These are phyloP conservation scores for Notechis scutatus DNA, from an alignment of 2,113 vertebrate species.

Conservation along the genomic window DNA sequence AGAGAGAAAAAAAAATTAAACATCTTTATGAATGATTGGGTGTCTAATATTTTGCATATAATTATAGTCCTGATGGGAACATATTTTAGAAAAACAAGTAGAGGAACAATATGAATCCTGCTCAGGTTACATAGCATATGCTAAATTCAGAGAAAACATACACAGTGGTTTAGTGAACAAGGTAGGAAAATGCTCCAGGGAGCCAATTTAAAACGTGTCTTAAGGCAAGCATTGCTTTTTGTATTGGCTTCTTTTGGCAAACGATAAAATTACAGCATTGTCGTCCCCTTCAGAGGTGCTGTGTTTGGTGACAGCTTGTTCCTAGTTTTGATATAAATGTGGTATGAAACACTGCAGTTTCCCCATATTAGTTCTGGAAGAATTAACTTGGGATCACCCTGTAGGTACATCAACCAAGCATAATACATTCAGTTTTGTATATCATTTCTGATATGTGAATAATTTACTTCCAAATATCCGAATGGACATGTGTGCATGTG, in stretches of 20 bases:
- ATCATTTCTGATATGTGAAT: too few species aligned
- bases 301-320: constrained; percentile 36
- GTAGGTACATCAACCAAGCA: background rate
- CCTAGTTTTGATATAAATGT: constrained; percentile 17
- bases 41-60: constrained; percentile 82
- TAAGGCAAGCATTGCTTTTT: constrained; percentile 78
- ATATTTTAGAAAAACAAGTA: constrained; percentile 77
- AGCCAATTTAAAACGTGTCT: constrained; percentile 94
- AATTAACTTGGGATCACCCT: background rate
- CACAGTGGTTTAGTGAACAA: constrained; percentile 86
- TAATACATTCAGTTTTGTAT: background rate
- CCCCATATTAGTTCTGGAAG: constrained; percentile 39
- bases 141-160: constrained; percentile 85
- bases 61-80: constrained; percentile 87
- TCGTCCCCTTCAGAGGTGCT: constrained; percentile 64
- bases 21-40: constrained; percentile 68
- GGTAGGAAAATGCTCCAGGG: constrained; percentile 85
- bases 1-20: constrained; percentile 47
- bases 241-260: constrained; percentile 71
- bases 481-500: background rate
- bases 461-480: background rate
- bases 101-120: constrained; percentile 67
- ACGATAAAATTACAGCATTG: constrained; percentile 67
- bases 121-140: constrained; percentile 87
- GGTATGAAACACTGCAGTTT: constrained; percentile 2